phyloP scores from a whole-genome alignment of 2,888 invertebrate genomes.

The Pristionchus arcanus region DNA sequence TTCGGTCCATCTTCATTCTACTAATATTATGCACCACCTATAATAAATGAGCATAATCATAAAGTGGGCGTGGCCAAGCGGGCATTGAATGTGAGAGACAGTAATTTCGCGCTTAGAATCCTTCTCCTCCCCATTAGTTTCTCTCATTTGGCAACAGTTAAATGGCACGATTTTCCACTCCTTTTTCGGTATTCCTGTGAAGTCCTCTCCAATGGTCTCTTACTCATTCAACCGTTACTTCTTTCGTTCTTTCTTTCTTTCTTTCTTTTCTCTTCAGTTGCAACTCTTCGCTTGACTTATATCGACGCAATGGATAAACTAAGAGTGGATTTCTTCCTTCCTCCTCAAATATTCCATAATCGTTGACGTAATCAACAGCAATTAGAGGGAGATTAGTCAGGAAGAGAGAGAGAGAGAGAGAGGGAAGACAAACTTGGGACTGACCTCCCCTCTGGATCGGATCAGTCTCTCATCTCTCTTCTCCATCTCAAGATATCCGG shows the following conservation, averaged over 20 bases:
- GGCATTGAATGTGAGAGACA: background rate
- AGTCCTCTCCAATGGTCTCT: constrained; percentile 12
- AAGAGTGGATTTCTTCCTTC: constrained; percentile 18
- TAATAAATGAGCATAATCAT: background rate
- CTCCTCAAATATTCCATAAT: constrained; percentile 46
- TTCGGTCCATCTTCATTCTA: constrained; percentile 58
- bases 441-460: background rate
- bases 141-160: background rate
- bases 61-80: background rate
- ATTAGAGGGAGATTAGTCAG: constrained; percentile 39
- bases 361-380: constrained; percentile 39
- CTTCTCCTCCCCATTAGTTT: background rate
- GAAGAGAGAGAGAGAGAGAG: background rate
- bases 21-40: constrained; percentile 57
- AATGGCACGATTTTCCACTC: constrained; percentile 1
- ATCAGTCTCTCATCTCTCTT: background rate
- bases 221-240: constrained; percentile 13
- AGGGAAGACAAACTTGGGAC: constrained; percentile 12
- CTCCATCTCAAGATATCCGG: background rate
- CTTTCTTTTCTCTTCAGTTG: background rate
- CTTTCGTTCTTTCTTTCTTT: background rate
- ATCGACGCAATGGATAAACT: background rate
- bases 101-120: background rate
- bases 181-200: background rate
- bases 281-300: background rate